Evolutionary conservation across 2,113 vertebrate genomes (phyloP).

Genomic region (Donacobius atricapilla): DNA sequence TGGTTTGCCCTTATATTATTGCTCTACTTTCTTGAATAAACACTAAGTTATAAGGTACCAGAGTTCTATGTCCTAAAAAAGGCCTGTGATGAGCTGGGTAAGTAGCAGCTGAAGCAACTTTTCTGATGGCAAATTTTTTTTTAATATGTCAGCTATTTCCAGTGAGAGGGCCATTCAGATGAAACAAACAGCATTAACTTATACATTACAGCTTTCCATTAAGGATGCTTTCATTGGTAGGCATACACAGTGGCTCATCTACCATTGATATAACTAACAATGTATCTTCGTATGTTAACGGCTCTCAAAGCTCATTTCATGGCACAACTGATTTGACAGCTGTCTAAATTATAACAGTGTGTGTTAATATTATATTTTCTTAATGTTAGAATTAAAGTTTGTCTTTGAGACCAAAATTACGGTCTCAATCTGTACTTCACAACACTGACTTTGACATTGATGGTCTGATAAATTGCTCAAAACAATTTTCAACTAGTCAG

Average conservation of each 20-base stretch:
- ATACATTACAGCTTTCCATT: not conserved
- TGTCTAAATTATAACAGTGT: slow-evolving; percentile 49
- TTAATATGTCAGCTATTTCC: not conserved
- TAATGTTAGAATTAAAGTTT: slow-evolving; percentile 31
- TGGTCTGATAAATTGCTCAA: slow-evolving; percentile 55
- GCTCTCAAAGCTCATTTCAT: slow-evolving; percentile 41
- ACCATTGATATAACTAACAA: slow-evolving; percentile 8
- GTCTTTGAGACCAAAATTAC: slow-evolving; percentile 52
- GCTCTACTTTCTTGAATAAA: not conserved
- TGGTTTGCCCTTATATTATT: not conserved
- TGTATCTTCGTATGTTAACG: not conserved
- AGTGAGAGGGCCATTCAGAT: not conserved
- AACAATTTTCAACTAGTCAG: slow-evolving; percentile 57
- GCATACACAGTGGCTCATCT: not conserved
- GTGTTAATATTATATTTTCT: slow-evolving; percentile 47
- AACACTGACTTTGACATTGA: slow-evolving; percentile 31
- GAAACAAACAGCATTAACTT: not conserved
- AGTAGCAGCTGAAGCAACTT: not conserved
- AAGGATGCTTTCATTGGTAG: not conserved
- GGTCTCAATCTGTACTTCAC: slow-evolving; percentile 4
- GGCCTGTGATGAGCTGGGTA: not conserved
- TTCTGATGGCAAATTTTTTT: not conserved
- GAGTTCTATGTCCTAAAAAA: not conserved
- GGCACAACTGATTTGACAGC: slow-evolving; percentile 26
- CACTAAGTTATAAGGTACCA: not conserved